phyloP scores from a whole-genome alignment of 2,888 invertebrate species.

The Trissoscelio sp. region DNA sequence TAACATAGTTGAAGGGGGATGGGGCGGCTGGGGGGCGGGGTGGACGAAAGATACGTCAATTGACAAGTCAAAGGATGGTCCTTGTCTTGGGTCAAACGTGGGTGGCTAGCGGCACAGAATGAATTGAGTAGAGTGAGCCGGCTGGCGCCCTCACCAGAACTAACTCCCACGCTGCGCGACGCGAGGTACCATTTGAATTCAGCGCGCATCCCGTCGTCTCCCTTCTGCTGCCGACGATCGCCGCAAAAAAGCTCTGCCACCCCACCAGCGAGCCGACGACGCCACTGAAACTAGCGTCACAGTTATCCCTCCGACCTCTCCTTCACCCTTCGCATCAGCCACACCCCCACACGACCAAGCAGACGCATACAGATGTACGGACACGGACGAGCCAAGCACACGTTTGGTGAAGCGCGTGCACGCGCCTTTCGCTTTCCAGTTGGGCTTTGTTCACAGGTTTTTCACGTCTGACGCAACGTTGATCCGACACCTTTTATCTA shows the following conservation, averaged over 20 bases:
- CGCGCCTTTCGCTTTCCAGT: slow-evolving; percentile 48
- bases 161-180: slow-evolving; percentile 82
- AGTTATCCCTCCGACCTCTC: slow-evolving; percentile 70
- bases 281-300: slow-evolving; percentile 66
- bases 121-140: slow-evolving; percentile 80
- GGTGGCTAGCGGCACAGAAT: slow-evolving; percentile 72
- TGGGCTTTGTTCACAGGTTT: too few relatives aligned
- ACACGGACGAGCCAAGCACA: too few relatives aligned
- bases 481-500: too few relatives aligned
- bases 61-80: slow-evolving; percentile 39
- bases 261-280: slow-evolving; percentile 57
- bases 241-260: slow-evolving; percentile 59
- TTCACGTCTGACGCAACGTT: too few relatives aligned
- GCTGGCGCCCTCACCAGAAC: slow-evolving; percentile 83
- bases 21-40: neutral
- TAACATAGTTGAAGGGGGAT: too few relatives aligned
- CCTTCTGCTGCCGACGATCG: slow-evolving; percentile 51
- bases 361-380: too few relatives aligned
- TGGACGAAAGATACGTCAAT: neutral
- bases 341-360: slow-evolving; percentile 61
- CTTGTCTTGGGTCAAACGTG: slow-evolving; percentile 50
- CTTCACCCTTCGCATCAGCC: slow-evolving; percentile 68
- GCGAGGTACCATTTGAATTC: slow-evolving; percentile 71
- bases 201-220: slow-evolving; percentile 68
- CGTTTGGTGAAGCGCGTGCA: too few relatives aligned